Conservation (phyloP, 2,113 vertebrate genomes). For the Bos indicus region DNA sequence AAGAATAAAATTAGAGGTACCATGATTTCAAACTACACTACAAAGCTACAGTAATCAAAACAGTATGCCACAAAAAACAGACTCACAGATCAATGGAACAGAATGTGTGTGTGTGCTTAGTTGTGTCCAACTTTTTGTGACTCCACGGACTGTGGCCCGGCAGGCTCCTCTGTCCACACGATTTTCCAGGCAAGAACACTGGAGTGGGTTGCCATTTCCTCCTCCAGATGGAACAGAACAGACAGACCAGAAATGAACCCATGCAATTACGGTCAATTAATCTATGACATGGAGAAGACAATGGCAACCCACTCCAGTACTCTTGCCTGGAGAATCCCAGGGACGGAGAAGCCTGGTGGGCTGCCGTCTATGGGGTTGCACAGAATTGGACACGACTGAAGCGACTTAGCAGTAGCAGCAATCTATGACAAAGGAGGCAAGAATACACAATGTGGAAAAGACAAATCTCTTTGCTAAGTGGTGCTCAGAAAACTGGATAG, state of each 20-base stretch:
- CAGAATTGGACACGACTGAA: too few relatives aligned
- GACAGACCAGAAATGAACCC: neutral
- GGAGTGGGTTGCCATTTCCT: neutral
- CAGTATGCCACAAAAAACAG: neutral
- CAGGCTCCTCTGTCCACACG: neutral
- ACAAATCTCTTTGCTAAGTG: neutral
- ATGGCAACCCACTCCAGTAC: too few relatives aligned
- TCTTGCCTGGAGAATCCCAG: too few relatives aligned
- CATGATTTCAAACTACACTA: neutral
- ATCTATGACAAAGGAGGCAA: neutral
- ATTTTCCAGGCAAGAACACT: neutral
- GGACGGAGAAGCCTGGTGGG: too few relatives aligned
- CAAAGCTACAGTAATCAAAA: neutral
- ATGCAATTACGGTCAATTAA: neutral
- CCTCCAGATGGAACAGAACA: neutral
- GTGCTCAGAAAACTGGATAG: neutral
- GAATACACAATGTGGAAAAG: neutral
- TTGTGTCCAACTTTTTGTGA: neutral
- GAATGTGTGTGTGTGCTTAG: neutral
- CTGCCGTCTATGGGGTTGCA: too few relatives aligned
- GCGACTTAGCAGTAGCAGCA: neutral
- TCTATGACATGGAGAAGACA: neutral
- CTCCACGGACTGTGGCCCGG: neutral
- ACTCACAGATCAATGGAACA: neutral
- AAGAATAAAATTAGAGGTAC: neutral